Conservation (phyloP, 2,797 vertebrate species). For the Clarias laeviceps region DNA sequence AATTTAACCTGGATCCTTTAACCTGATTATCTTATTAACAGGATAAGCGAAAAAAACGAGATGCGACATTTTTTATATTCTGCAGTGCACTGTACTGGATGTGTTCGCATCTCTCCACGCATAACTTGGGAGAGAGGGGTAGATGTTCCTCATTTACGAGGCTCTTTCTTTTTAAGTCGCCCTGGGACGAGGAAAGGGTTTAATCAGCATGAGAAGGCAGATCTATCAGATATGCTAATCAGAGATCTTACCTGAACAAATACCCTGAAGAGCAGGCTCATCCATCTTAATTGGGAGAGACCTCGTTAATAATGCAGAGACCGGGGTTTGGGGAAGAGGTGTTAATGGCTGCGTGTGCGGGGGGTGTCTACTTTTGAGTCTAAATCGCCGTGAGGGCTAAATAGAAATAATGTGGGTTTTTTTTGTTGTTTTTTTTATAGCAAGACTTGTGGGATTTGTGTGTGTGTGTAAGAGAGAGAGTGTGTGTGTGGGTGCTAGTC, state of each 20-base stretch:
- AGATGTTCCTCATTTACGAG: slow-evolving; percentile 47
- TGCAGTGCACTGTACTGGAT: background rate
- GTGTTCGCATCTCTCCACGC: background rate
- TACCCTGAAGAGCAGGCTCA: slow-evolving; percentile 74
- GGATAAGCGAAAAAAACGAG: background rate
- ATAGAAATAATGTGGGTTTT: slow-evolving; percentile 15
- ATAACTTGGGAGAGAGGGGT: background rate
- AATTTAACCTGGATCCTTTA: background rate
- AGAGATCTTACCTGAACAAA: slow-evolving; percentile 77
- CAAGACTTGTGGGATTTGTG: background rate
- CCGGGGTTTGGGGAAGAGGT: slow-evolving; percentile 45
- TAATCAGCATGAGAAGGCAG: slow-evolving; percentile 70
- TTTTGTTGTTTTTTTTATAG: slow-evolving; percentile 8
- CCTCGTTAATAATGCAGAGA: slow-evolving; percentile 77
- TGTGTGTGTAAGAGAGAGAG: too few species aligned
- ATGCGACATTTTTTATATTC: slow-evolving; percentile 11
- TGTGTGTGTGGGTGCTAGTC: background rate
- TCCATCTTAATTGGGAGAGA: slow-evolving; percentile 76
- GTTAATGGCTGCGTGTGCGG: slow-evolving; percentile 43
- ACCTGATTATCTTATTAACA: background rate
- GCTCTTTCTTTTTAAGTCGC: slow-evolving; percentile 59
- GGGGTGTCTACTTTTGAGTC: background rate
- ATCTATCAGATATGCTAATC: slow-evolving; percentile 79
- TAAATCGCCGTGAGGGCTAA: slow-evolving; percentile 38
- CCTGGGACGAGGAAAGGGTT: slow-evolving; percentile 61